Evolutionary conservation across 2,888 invertebrate genomes (phyloP), one percentile per base, ranked within the genome.

Genomic region (Schizaphis graminum): DNA sequence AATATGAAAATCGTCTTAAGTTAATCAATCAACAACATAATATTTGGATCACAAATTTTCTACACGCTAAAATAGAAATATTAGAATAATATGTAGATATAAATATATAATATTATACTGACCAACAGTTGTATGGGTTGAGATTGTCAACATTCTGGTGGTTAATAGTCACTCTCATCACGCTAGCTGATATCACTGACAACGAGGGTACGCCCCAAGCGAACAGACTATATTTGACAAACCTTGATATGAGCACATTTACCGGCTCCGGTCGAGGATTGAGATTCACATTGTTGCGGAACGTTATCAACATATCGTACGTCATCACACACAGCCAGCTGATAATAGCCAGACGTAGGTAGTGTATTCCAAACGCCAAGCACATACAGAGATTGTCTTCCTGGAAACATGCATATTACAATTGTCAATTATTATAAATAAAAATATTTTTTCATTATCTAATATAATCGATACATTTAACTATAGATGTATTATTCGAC

Each of bases 301-400:
- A 96, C 94, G 95, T 94, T 88, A 94, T 92, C 95, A 97, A 97
- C 95, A 97, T 96, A 95, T 97, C 97, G 95, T 97, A 97, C 44
- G 97, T 96, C 96, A 97, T 97, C 35, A 97, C 96, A 93, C 97
- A 96, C 96, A 97, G 96, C 97, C 97, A 97, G 95, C 97, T 97
- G 94, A 97, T 97, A 28, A 97, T 97, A 89, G 97, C 97, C 92
- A 97, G 96, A 94, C 97, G 96, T 77, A 97, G 96, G 95, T 97
- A 97, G 95, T 97, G 97, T 92, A 97, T 96, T 10, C 97, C 96
- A 95, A 97, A 96, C 5, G 97, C 97, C 93, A 97, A 96, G 5
- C 97, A 96, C 95, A 96, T 96, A 95, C 97, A 97, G 91, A 97
- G 95, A 95, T 97, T 97, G 1, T 96, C 96, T 95, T 97, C 97